A percentile compares a stretch with the other conserved stretches of the same genome.
phyloP scores from a whole-genome alignment of 1,140 invertebrate species.

The Euwallacea similis region DNA sequence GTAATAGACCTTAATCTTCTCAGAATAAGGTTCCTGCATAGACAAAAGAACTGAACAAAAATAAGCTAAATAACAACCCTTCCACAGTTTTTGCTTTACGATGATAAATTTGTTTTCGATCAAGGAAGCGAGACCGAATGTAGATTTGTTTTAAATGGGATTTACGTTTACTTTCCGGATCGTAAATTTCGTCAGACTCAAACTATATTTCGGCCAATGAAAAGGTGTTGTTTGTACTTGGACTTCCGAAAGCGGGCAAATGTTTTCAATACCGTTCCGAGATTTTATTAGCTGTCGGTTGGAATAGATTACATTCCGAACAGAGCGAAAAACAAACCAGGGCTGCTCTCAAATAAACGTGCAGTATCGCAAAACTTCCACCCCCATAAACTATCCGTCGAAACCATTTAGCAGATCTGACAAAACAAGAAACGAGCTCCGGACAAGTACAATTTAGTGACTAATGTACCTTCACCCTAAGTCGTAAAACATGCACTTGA shows the following conservation, averaged over 20 bases:
- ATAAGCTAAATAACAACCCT: constrained; percentile 1
- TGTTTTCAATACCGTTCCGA: constrained; percentile 8
- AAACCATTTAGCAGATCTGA: constrained; percentile 32
- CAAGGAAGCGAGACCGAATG: constrained; percentile 4
- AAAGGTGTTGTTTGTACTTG: constrained; percentile 25
- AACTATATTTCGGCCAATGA: constrained; percentile 26
- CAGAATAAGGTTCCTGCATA: too few relatives aligned
- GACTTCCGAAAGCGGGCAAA: background rate
- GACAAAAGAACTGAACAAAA: background rate
- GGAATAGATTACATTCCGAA: background rate
- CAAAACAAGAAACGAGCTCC: constrained; percentile 26
- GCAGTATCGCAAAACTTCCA: constrained; percentile 1
- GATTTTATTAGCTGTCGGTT: constrained; percentile 10
- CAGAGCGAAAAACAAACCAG: background rate
- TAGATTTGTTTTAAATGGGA: constrained; percentile 29
- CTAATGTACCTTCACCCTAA: constrained; percentile 22
- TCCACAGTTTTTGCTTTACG: constrained; percentile 9
- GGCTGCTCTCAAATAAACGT: background rate
- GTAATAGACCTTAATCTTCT: too few relatives aligned
- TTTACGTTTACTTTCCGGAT: constrained; percentile 17
- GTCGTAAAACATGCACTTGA: constrained; percentile 46
- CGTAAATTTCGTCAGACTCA: constrained; percentile 18
- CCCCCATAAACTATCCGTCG: constrained; percentile 1
- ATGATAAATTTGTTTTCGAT: constrained; percentile 44
- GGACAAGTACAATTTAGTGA: constrained; percentile 28